Percentiles rank a stretch among this genome's conserved stretches.
Conservation (phyloP, 23 tunicate species). For the Ascidia mentula region DNA sequence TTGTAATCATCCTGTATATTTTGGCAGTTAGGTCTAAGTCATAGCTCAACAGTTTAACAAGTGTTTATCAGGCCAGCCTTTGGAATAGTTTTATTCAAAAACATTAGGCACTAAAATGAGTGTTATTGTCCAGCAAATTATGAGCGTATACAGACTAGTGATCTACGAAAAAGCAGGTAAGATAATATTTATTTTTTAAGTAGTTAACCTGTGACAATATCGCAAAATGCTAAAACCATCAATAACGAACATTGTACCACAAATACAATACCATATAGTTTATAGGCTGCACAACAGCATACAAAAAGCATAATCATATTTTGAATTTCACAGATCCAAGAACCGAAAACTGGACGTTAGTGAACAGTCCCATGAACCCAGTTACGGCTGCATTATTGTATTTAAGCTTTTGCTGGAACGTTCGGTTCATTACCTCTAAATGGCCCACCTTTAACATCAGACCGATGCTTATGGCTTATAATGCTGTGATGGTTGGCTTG, state of each 20-base stretch:
- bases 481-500: conserved; percentile 48
- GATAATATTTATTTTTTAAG: not conserved
- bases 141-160: not conserved
- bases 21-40: too few relatives aligned
- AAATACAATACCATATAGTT: too few relatives aligned
- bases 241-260: too few relatives aligned
- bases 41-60: too few relatives aligned
- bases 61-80: too few relatives aligned
- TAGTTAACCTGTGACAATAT: too few relatives aligned
- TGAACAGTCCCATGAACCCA: conserved; percentile 64
- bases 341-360: conserved; percentile 57
- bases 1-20: too few relatives aligned
- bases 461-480: conserved; percentile 43
- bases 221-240: too few relatives aligned
- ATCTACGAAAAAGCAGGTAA: not conserved
- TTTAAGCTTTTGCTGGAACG: conserved; percentile 31
- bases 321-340: conserved; percentile 48
- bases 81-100: too few relatives aligned
- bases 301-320: not conserved
- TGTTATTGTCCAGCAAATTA: not conserved
- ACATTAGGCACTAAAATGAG: too few relatives aligned
- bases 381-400: conserved; percentile 23
- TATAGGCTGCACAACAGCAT: not conserved
- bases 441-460: conserved; percentile 33
- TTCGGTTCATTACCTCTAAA: conserved; percentile 23